Conservation (phyloP, 2,888 invertebrate genomes). For the Agrypnus murinus region DNA sequence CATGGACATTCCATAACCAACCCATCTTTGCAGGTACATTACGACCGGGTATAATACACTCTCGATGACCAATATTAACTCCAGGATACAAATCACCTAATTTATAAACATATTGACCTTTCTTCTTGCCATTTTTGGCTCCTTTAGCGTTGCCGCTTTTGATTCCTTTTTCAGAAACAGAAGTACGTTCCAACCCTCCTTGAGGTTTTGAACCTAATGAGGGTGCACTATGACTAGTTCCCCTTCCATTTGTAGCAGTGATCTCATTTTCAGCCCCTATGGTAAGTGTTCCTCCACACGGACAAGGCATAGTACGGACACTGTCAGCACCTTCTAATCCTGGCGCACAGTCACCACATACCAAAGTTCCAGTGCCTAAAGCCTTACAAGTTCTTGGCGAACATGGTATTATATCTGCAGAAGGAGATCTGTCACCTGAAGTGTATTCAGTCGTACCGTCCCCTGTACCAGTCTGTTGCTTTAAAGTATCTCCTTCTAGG, state of each 20-base stretch:
- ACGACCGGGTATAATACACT: conserved; percentile 73
- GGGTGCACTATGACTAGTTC: conserved; percentile 31
- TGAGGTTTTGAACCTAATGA: conserved; percentile 1
- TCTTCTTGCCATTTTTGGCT: conserved; percentile 5
- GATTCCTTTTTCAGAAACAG: conserved; percentile 21
- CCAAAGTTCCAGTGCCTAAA: neutral
- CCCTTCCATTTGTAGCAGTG: conserved; percentile 5
- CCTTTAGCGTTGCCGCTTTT: neutral
- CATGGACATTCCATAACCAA: conserved; percentile 77
- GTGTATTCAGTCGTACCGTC: neutral
- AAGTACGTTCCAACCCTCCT: neutral
- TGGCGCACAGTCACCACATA: neutral
- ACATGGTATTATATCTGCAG: neutral
- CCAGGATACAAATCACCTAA: conserved; percentile 75
- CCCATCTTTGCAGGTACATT: conserved; percentile 80
- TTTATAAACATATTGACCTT: conserved; percentile 72
- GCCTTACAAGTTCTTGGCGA: conserved; percentile 1
- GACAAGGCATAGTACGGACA: neutral
- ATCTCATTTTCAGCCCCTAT: conserved; percentile 18
- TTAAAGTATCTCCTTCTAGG: neutral
- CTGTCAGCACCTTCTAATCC: neutral
- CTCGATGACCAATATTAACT: conserved; percentile 74
- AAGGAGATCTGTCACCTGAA: neutral
- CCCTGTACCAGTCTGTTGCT: neutral
- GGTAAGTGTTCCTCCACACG: neutral